Base-by-base conservation (phyloP, 2,888 invertebrate species). In the Lissonota sp. region DNA sequence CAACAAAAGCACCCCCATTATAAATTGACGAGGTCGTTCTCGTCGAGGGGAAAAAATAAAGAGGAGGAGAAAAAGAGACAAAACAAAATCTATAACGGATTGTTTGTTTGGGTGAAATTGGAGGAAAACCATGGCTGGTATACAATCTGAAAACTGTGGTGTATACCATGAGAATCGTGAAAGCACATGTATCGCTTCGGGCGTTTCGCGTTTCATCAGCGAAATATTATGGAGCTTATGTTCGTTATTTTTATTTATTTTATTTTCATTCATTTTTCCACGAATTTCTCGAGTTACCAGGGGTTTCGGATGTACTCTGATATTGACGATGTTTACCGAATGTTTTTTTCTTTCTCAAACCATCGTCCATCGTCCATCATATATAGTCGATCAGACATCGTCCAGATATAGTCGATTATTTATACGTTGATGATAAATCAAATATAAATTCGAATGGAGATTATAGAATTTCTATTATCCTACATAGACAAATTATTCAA, bases 51-150 rank as follows among this genome's bases (percentile, higher is more conserved):
- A 44, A 5, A 58, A 46, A 0, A 39, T 53, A 14, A 14, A 26
- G 55, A n/a, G 14, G 14, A 5, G 37, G 39, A 6, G 26, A 55
- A 16, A 42, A 14, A 53, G 14, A 16, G 60, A 44, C 46, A 14
- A 40, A 42, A 44, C 58, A 46, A 86, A 89, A 89, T 89, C 88
- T 88, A 88, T 89, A 90, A 88, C 85, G 80, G 85, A 81, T 84
- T 89, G 88, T 89, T 89, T 89, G 89, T 88, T 88, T 87, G 88
- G 86, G 86, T 86, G 85, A 88, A 89, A 89, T 89, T 90, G 88
- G 88, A 88, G 87, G 88, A 88, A 90, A 90, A 89, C 88, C 88
- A 1, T 12, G 86, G 26, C 26, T 86, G 86, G 84, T 86, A 84
- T 84, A 85, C 85, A 87, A 70, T 77, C 62, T 64, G 66, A 39